These are phyloP conservation scores for Blera fallax DNA, from an alignment of 2,888 invertebrate species.

Conservation along the genomic window DNA sequence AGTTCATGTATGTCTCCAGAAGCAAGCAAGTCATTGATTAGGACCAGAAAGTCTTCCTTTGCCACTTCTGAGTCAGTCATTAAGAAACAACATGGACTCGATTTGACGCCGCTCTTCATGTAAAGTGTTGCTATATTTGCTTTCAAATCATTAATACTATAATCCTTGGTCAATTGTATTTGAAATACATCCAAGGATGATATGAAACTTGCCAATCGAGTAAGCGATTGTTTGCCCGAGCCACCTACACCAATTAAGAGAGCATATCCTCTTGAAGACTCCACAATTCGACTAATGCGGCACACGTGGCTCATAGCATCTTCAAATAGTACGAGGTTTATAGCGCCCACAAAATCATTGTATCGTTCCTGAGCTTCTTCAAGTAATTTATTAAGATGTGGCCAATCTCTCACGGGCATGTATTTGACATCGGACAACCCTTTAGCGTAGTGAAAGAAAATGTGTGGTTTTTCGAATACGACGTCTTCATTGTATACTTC, in stretches of 20 bases:
- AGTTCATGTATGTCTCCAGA: constrained; percentile 97
- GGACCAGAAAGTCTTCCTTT: constrained; percentile 94
- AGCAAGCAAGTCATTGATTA: constrained; percentile 96
- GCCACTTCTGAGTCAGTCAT: constrained; percentile 97
- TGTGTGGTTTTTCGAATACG: constrained; percentile 89
- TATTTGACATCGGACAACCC: constrained; percentile 96
- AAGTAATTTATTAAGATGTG: constrained; percentile 87
- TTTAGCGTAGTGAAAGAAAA: constrained; percentile 95
- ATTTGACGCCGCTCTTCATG: constrained; percentile 93
- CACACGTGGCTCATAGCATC: constrained; percentile 97
- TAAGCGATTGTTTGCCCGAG: constrained; percentile 95
- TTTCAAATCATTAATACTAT: constrained; percentile 91
- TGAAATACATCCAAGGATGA: constrained; percentile 96
- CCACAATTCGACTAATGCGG: constrained; percentile 95
- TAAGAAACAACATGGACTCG: constrained; percentile 91
- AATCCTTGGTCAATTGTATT: constrained; percentile 94
- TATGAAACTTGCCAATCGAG: constrained; percentile 93
- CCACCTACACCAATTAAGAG: constrained; percentile 96
- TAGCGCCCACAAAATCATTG: constrained; percentile 94
- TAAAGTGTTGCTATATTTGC: constrained; percentile 89
- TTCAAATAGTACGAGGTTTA: constrained; percentile 97
- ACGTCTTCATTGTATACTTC: constrained; percentile 88
- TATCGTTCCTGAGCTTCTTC: constrained; percentile 91
- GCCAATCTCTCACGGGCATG: constrained; percentile 89
- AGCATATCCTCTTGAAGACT: constrained; percentile 95